Conservation (phyloP, 2,797 vertebrate species). For the Remorina albescens region DNA sequence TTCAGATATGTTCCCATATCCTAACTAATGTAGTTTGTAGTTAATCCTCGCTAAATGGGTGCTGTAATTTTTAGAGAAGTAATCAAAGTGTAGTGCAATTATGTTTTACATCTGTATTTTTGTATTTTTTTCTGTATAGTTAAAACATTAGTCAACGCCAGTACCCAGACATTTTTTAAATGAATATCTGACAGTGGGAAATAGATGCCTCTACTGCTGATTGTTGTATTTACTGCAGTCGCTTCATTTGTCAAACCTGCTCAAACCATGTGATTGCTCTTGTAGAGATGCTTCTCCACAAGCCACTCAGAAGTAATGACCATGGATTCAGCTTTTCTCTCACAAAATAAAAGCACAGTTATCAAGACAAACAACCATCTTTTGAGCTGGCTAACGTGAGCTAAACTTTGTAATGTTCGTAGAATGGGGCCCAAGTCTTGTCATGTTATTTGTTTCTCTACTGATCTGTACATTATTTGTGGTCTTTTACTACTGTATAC, state of each 20-base stretch:
- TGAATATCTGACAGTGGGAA: not conserved
- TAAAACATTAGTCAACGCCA: slow-evolving; percentile 10
- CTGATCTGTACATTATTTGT: slow-evolving; percentile 91
- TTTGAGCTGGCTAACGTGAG: slow-evolving; percentile 16
- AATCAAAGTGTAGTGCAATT: slow-evolving; percentile 14
- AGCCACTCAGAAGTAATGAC: slow-evolving; percentile 8
- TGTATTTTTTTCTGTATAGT: slow-evolving; percentile 20
- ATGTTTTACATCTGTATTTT: slow-evolving; percentile 34
- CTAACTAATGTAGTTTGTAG: not conserved
- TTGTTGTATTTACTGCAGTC: slow-evolving; percentile 6
- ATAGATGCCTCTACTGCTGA: slow-evolving; percentile 7
- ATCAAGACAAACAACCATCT: slow-evolving; percentile 20
- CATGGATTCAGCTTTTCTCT: slow-evolving; percentile 16
- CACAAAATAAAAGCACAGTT: slow-evolving; percentile 72
- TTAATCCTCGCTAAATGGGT: slow-evolving; percentile 11
- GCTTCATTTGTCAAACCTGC: slow-evolving; percentile 3
- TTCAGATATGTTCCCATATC: not conserved
- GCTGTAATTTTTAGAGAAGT: slow-evolving; percentile 2
- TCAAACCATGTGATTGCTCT: slow-evolving; percentile 7
- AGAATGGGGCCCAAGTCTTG: slow-evolving; percentile 78
- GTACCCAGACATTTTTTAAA: slow-evolving; percentile 8
- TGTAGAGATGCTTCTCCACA: slow-evolving; percentile 28
- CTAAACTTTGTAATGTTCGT: slow-evolving; percentile 46
- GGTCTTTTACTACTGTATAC: slow-evolving; percentile 92
- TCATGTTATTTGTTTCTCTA: slow-evolving; percentile 87